Evolutionary conservation across 2,888 invertebrate genomes (phyloP), one percentile per base, ranked within the genome.

Genomic region (Epinotia bilunana): DNA sequence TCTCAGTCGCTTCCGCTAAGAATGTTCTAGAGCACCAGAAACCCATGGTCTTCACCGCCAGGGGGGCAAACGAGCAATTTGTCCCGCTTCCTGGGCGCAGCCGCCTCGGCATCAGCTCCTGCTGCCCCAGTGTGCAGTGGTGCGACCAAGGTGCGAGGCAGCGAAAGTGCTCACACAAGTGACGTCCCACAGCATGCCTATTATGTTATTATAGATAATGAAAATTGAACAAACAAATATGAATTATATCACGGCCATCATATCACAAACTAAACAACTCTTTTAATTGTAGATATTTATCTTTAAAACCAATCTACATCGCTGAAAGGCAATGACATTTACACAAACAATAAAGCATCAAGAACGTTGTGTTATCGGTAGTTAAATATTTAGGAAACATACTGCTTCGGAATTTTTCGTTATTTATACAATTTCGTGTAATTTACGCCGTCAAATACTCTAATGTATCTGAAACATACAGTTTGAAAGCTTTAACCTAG

Each of bases 301-400:
- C 28, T 57, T 46, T 49, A 69, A 60, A 71, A 65, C 33, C 57
- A 57, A 73, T 61, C 16, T 53, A 49, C 60, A 53, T 63, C 53
- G 39, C n/a, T 73, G 28, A 70, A 68, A 69, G 49, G 18, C 58
- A 63, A 74, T 74, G 62, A 57, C 69, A 70, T 49, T 60, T 58
- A 71, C 43, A 64, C 58, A 71, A 57, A 71, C 65, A 58, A 65
- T 65, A 74, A 71, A 74, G 65, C 58, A 74, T 69, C 57, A 49
- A 0, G 49, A 49, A 16, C 46, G 57, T 74, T 69, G 69, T 74
- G 57, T 74, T 74, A 74, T 74, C 74, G 23, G 57, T 28, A 58
- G 63, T 20, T 63, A 74, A 74, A 74, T 74, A 74, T 69, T 74
- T 46, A 46, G 69, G 49, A 69, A 62, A 63, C 63, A 58, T 57